A percentile compares a stretch with the other conserved stretches of the same genome.
Evolutionary conservation across 2,113 vertebrate genomes (phyloP).

Genomic region (Colossoma macropomum): DNA sequence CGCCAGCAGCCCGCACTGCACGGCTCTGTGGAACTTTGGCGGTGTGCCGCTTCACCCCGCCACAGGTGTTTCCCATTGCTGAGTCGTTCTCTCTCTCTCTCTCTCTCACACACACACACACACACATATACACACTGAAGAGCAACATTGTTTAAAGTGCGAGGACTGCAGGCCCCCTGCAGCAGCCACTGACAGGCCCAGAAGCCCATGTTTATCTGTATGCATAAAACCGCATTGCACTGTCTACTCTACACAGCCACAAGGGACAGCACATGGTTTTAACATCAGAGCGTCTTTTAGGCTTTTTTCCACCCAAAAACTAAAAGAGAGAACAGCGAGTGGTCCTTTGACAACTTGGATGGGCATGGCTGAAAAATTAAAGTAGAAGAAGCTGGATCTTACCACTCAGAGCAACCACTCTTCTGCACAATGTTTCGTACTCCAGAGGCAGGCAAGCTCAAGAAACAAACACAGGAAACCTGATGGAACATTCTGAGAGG

Average conservation of each 20-base stretch:
- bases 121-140: conserved; percentile 45
- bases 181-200: conserved; percentile 82
- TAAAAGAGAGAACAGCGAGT: background rate
- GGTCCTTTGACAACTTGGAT: conserved; percentile 26
- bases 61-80: conserved; percentile 90
- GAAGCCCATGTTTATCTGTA: conserved; percentile 84
- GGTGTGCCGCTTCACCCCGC: conserved; percentile 67
- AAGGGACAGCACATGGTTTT: conserved; percentile 83
- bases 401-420: conserved; percentile 10
- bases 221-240: conserved; percentile 80
- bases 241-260: conserved; percentile 74
- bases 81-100: conserved; percentile 63
- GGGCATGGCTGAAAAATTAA: conserved; percentile 26
- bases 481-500: background rate
- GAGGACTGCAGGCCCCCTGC: conserved; percentile 75
- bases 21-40: conserved; percentile 32
- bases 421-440: background rate
- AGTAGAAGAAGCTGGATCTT: background rate
- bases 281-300: conserved; percentile 68
- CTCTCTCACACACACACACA: conserved; percentile 60
- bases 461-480: background rate
- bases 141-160: conserved; percentile 80
- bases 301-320: background rate
- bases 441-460: background rate
- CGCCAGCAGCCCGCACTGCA: background rate